phyloP scores from a whole-genome alignment of 2,888 invertebrate species.

The Brachyptera risi region DNA sequence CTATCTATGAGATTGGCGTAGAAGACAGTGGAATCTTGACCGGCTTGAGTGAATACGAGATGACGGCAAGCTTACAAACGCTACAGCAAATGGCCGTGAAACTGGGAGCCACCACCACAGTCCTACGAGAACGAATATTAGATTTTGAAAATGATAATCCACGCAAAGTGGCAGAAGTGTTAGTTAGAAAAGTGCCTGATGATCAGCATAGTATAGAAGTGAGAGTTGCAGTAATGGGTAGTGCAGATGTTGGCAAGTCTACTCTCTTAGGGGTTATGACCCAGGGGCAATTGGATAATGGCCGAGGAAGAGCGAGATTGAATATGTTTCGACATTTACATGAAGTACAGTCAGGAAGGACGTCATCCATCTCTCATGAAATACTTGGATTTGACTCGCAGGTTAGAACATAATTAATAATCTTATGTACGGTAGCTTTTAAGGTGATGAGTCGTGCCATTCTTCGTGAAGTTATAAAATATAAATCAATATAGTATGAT shows the following conservation, averaged over 20 bases:
- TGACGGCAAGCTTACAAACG: conserved; percentile 82
- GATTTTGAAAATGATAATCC: conserved; percentile 37
- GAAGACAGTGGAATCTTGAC: conserved; percentile 84
- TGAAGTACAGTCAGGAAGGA: conserved; percentile 62
- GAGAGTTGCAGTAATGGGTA: conserved; percentile 88
- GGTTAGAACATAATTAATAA: conserved; percentile 44
- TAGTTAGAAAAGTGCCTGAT: conserved; percentile 62
- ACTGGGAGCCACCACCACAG: conserved; percentile 75
- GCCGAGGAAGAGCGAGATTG: conserved; percentile 86
- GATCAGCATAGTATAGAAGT: conserved; percentile 86
- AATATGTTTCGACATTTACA: conserved; percentile 74
- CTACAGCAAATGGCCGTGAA: conserved; percentile 84
- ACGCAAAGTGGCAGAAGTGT: conserved; percentile 41
- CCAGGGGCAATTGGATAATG: conserved; percentile 94
- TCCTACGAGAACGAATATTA: conserved; percentile 63
- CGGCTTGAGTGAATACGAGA: conserved; percentile 77
- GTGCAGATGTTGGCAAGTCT: conserved; percentile 96
- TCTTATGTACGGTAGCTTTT: no score
- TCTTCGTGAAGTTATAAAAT: no score
- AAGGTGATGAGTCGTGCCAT: no score
- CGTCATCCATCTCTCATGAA: conserved; percentile 93
- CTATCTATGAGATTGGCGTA: conserved; percentile 96
- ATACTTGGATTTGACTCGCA: conserved; percentile 90
- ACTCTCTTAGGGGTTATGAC: conserved; percentile 93
- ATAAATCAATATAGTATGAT: no score